Evolutionary conservation across 2,888 invertebrate species (phyloP).

Genomic region (Smittia sp.): DNA sequence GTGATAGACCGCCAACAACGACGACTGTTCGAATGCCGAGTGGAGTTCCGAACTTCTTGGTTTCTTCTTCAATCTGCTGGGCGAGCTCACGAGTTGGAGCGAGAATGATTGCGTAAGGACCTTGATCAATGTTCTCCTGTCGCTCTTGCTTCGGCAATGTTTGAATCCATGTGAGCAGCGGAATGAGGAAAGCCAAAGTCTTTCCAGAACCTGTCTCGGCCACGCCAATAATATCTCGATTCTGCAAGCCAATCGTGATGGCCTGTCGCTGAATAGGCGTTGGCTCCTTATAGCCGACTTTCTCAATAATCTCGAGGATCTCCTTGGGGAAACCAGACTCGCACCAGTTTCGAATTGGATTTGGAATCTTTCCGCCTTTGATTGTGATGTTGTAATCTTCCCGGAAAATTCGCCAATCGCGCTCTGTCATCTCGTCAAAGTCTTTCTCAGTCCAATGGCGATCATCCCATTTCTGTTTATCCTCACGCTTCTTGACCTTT

Average conservation of each 20-base stretch:
- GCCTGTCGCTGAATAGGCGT: constrained; percentile 99
- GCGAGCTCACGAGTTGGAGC: constrained; percentile 99
- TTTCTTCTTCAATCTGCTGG: constrained; percentile 99
- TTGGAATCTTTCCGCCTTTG: constrained; percentile 95
- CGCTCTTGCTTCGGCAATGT: constrained; percentile 94
- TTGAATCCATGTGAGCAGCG: constrained; percentile 95
- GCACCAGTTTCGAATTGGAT: constrained; percentile 92
- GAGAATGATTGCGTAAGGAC: constrained; percentile 97
- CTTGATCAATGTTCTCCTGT: constrained; percentile 86
- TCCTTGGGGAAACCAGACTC: constrained; percentile 89
- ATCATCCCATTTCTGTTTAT: constrained; percentile 98
- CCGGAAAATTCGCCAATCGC: constrained; percentile 99
- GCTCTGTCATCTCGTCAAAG: constrained; percentile 92
- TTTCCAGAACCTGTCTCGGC: constrained; percentile 99
- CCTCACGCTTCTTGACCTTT: constrained; percentile 91
- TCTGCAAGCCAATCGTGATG: constrained; percentile 95
- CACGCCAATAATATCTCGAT: constrained; percentile 96
- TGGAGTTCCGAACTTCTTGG: constrained; percentile 93
- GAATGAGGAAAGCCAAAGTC: constrained; percentile 96
- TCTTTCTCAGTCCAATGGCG: constrained; percentile 98
- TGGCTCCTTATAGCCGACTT: constrained; percentile 95
- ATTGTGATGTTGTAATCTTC: constrained; percentile 99
- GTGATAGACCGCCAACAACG: constrained; percentile 95
- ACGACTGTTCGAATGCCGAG: constrained; percentile 91
- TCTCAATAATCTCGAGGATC: constrained; percentile 88